A percentile compares a stretch with the other conserved stretches of the same genome.
Evolutionary conservation across 2,888 invertebrate species (phyloP).

Genomic region (Platypus cylindrus): DNA sequence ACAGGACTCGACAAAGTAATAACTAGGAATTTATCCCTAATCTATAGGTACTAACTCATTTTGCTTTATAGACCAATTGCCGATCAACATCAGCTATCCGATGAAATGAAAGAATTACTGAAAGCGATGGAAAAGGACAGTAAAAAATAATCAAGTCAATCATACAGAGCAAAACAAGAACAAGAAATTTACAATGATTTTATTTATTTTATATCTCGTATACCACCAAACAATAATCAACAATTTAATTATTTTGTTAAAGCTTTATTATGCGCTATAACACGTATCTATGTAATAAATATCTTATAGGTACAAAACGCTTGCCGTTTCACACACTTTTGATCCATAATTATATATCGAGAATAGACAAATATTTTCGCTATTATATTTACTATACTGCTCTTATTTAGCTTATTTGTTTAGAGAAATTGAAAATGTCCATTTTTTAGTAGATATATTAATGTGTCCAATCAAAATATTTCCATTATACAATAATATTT

Average conservation of each 20-base stretch:
- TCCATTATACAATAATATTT: slow-evolving; percentile 13
- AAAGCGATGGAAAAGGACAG: slow-evolving; percentile 33
- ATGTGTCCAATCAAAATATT: slow-evolving; percentile 11
- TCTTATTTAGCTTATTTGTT: slow-evolving; percentile 6
- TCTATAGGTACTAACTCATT: too few relatives aligned
- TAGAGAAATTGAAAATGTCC: slow-evolving; percentile 3
- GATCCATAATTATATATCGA: too few relatives aligned
- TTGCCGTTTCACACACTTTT: too few relatives aligned
- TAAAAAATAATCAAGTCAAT: slow-evolving; percentile 34
- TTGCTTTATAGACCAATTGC: slow-evolving; percentile 24
- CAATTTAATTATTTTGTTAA: too few relatives aligned
- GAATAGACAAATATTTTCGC: not conserved
- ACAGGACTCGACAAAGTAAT: slow-evolving; percentile 13
- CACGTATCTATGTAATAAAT: not conserved
- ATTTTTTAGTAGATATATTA: slow-evolving; percentile 9
- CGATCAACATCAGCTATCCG: slow-evolving; percentile 34
- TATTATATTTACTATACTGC: slow-evolving; percentile 3
- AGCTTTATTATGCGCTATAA: not conserved
- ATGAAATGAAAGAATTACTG: slow-evolving; percentile 34
- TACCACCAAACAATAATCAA: too few relatives aligned
- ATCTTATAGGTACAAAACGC: slow-evolving; percentile 7
- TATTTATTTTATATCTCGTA: too few relatives aligned
- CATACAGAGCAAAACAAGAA: too few relatives aligned
- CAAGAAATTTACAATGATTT: too few relatives aligned
- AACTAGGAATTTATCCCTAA: too few relatives aligned